Percentiles rank a stretch among this genome's conserved stretches.
These are phyloP conservation scores for Synanthedon tipuliformis DNA, from an alignment of 2,888 invertebrate species.

Conservation along the genomic window DNA sequence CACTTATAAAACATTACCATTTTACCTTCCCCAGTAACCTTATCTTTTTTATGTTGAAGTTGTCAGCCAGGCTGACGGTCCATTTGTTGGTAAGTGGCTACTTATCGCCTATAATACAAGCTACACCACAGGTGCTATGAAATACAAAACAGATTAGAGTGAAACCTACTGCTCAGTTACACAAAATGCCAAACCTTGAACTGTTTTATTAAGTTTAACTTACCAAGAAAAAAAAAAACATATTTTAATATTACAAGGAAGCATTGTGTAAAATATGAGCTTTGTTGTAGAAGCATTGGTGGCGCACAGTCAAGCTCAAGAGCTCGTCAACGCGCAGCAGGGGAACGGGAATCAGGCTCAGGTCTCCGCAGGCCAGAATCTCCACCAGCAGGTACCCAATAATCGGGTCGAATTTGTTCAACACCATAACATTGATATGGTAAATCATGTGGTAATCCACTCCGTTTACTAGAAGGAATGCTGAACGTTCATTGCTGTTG, in stretches of 20 bases:
- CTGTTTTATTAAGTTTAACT: too few relatives aligned
- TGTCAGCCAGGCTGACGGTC: too few relatives aligned
- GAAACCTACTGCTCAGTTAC: too few relatives aligned
- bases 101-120: too few relatives aligned
- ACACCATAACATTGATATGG: slow-evolving; percentile 70
- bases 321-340: slow-evolving; percentile 42
- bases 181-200: too few relatives aligned
- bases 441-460: slow-evolving; percentile 59
- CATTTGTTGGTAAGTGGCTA: too few relatives aligned
- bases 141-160: too few relatives aligned
- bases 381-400: slow-evolving; percentile 68
- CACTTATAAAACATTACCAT: too few relatives aligned
- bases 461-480: slow-evolving; percentile 55
- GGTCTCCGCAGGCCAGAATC: slow-evolving; percentile 38
- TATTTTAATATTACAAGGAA: slow-evolving; percentile 2
- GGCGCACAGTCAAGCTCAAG: slow-evolving; percentile 62
- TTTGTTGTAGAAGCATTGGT: slow-evolving; percentile 49
- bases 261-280: neutral
- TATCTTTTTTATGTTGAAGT: too few relatives aligned
- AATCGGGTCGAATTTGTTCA: slow-evolving; percentile 67
- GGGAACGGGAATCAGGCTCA: slow-evolving; percentile 38
- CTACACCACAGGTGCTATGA: too few relatives aligned
- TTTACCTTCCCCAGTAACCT: too few relatives aligned
- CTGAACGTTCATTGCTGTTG: slow-evolving; percentile 34
- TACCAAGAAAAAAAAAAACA: neutral